Percentiles rank a stretch among this genome's conserved stretches.
Evolutionary conservation across 2,888 invertebrate genomes (phyloP).

Genomic region (Clistopyga incitator): DNA sequence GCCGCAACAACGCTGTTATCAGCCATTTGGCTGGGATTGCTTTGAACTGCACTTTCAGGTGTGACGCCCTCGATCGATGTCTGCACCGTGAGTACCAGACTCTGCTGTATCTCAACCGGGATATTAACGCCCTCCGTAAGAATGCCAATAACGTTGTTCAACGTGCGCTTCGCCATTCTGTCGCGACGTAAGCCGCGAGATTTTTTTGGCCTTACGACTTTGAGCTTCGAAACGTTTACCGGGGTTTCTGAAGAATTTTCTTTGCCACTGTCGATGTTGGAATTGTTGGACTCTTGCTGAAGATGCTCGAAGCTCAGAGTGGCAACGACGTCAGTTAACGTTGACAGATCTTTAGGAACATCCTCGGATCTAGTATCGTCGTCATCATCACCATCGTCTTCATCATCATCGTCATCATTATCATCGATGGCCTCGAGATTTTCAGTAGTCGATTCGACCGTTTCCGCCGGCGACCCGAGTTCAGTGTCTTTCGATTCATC

Average conservation of each 20-base stretch:
- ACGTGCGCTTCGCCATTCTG: slow-evolving; percentile 73
- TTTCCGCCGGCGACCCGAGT: slow-evolving; percentile 11
- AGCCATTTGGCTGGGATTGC: slow-evolving; percentile 57
- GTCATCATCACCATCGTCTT: too few species aligned
- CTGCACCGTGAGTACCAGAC: slow-evolving; percentile 79
- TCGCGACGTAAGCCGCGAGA: slow-evolving; percentile 77
- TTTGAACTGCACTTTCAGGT: slow-evolving; percentile 69
- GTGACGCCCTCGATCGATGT: slow-evolving; percentile 74
- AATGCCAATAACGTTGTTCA: slow-evolving; percentile 82
- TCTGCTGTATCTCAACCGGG: slow-evolving; percentile 79
- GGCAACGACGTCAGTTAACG: slow-evolving; percentile 62
- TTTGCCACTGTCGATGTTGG: slow-evolving; percentile 82
- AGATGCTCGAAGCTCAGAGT: slow-evolving; percentile 76
- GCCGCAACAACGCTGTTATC: slow-evolving; percentile 60
- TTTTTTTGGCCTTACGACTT: slow-evolving; percentile 79
- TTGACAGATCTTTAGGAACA: background rate
- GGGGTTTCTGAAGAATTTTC: slow-evolving; percentile 80
- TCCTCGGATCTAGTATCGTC: too few species aligned
- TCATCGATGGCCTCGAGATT: slow-evolving; percentile 18
- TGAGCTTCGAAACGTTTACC: slow-evolving; percentile 76
- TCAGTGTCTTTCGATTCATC: background rate
- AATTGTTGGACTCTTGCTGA: slow-evolving; percentile 80
- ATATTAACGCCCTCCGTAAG: slow-evolving; percentile 83
- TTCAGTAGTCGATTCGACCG: slow-evolving; percentile 10
- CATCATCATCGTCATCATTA: too few species aligned